Evolutionary conservation across 2,113 vertebrate species (phyloP).

Genomic region (Pardalotus punctatus): DNA sequence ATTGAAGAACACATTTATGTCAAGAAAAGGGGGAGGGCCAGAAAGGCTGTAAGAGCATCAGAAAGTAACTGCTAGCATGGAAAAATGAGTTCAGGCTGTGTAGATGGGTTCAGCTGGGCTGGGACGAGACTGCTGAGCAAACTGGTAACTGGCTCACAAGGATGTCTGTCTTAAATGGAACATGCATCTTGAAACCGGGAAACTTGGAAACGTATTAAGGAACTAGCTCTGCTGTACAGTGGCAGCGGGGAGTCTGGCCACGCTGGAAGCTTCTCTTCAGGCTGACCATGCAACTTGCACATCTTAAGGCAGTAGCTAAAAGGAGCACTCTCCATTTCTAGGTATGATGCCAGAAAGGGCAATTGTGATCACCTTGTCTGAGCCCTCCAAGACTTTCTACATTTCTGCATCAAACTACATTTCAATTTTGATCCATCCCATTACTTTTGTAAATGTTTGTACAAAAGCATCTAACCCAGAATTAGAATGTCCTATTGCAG

Average conservation of each 20-base stretch:
- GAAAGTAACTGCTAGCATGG: constrained; percentile 48
- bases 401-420: neutral
- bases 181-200: neutral
- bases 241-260: neutral
- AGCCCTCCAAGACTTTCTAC: neutral
- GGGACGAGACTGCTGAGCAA: constrained; percentile 8
- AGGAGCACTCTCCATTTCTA: neutral
- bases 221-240: neutral
- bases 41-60: constrained; percentile 44
- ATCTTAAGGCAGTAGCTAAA: neutral
- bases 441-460: neutral
- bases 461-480: neutral
- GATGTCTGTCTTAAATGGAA: neutral
- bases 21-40: neutral
- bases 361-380: neutral
- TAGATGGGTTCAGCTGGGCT: constrained; percentile 24
- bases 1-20: constrained; percentile 61
- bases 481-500: neutral
- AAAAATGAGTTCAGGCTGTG: constrained; percentile 47
- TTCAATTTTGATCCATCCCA: neutral
- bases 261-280: neutral
- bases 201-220: neutral
- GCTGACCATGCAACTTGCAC: neutral
- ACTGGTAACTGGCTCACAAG: neutral
- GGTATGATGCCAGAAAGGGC: neutral